These are phyloP conservation scores for Volucella zonaria DNA, from an alignment of 2,888 invertebrate genomes.

Conservation along the genomic window DNA sequence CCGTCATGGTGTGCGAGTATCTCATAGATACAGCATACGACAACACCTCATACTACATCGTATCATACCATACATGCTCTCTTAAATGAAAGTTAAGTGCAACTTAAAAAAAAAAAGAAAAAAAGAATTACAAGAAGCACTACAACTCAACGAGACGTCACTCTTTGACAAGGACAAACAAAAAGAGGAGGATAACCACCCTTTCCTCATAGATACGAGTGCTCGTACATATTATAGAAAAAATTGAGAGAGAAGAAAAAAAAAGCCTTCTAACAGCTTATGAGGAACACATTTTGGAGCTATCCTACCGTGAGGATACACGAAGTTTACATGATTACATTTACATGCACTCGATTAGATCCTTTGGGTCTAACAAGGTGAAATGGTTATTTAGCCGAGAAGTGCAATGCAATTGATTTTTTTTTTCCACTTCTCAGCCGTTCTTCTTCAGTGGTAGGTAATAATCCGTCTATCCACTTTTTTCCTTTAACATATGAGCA, in stretches of 20 bases:
- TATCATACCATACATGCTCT: conserved; percentile 14
- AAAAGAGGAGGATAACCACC: background rate
- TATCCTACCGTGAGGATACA: conserved; percentile 24
- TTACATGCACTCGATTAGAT: conserved; percentile 68
- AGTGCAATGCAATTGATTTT: conserved; percentile 62
- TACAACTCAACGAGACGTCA: conserved; percentile 22
- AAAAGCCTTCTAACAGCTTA: conserved; percentile 23
- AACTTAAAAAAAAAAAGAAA: conserved; percentile 29
- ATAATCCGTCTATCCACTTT: conserved; percentile 44
- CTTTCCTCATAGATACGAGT: background rate
- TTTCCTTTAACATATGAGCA: conserved; percentile 26
- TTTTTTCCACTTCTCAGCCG: background rate
- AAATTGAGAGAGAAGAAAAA: background rate
- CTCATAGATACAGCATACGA: too few relatives aligned
- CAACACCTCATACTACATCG: background rate
- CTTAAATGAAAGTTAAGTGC: conserved; percentile 48
- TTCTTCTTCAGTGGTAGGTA: conserved; percentile 56
- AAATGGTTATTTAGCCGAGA: conserved; percentile 39
- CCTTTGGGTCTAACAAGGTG: conserved; percentile 57
- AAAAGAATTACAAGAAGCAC: conserved; percentile 12
- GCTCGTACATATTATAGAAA: conserved; percentile 9
- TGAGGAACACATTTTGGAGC: conserved; percentile 32
- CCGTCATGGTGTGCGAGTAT: background rate
- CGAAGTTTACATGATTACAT: conserved; percentile 56
- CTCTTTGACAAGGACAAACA: conserved; percentile 28